A percentile compares a stretch with the other conserved stretches of the same genome.
These are phyloP conservation scores for Chelidonichthys spinosus DNA, from an alignment of 2,797 vertebrate genomes.

Conservation along the genomic window DNA sequence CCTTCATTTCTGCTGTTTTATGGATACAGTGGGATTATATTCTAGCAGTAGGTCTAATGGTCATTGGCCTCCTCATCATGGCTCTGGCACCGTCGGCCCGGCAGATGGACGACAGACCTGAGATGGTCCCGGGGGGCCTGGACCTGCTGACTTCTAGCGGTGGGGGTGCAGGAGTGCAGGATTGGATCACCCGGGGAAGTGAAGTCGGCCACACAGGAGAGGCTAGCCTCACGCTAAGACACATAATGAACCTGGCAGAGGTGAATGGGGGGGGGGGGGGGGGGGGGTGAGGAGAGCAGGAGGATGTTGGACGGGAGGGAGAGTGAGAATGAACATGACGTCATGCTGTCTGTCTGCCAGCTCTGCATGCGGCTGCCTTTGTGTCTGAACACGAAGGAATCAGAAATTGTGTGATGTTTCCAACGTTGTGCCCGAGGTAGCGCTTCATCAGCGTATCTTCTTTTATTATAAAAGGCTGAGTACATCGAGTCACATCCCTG, in stretches of 20 bases:
- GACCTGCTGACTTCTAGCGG: conserved; percentile 69
- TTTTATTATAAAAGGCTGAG: conserved; percentile 44
- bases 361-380: no score
- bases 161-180: conserved; percentile 68
- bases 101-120: conserved; percentile 81
- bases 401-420: conserved; percentile 24
- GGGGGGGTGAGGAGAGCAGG: conserved; percentile 27
- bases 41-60: conserved; percentile 19
- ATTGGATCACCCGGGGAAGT: conserved; percentile 68
- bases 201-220: conserved; percentile 63
- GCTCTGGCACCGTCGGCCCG: conserved; percentile 57
- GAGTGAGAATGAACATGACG: conserved; percentile 29
- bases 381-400: no score
- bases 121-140: conserved; percentile 61
- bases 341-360: no score
- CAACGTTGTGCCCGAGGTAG: conserved; percentile 17
- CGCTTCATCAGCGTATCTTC: conserved; percentile 47
- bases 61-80: conserved; percentile 31
- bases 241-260: conserved; percentile 67
- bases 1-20: neutral
- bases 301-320: conserved; percentile 25
- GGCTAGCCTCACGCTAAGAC: conserved; percentile 64
- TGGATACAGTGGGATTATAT: conserved; percentile 10
- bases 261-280: conserved; percentile 12
- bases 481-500: conserved; percentile 47